Percentiles rank a stretch among this genome's conserved stretches.
Evolutionary conservation across 2,888 invertebrate genomes (phyloP).

Genomic region (Acrocyrtus sp.): DNA sequence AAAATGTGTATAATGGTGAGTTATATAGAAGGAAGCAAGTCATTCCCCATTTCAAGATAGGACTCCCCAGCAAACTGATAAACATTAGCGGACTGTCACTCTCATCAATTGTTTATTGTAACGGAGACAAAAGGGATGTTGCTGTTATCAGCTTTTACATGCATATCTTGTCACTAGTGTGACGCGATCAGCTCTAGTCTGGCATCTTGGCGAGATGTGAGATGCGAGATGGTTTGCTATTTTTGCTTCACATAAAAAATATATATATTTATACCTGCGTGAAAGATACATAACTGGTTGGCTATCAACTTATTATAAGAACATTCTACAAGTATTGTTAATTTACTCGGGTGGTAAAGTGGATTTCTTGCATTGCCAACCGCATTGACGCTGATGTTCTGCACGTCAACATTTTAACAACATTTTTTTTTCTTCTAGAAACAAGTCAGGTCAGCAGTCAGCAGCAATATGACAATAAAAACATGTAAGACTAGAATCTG

Average conservation of each 20-base stretch:
- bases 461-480: slow-evolving; percentile 5
- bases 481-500: slow-evolving; percentile 23
- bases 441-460: slow-evolving; percentile 6
- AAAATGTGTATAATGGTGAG: no score
- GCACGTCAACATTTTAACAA: slow-evolving; percentile 12
- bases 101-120: not conserved
- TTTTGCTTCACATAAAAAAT: no score
- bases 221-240: no score
- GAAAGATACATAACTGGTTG: no score
- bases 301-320: not conserved
- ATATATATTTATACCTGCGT: no score
- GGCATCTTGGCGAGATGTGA: no score
- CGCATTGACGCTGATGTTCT: not conserved
- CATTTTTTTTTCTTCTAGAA: slow-evolving; percentile 5
- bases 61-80: no score
- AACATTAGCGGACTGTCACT: no score
- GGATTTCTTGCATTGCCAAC: not conserved
- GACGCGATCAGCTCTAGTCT: not conserved
- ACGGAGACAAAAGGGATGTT: not conserved
- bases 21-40: no score
- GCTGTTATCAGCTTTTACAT: not conserved
- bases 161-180: not conserved
- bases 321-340: not conserved
- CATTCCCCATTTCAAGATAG: no score
- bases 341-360: not conserved